phyloP scores from a whole-genome alignment of 2,113 vertebrate species.

The Cheirogaleus medius region DNA sequence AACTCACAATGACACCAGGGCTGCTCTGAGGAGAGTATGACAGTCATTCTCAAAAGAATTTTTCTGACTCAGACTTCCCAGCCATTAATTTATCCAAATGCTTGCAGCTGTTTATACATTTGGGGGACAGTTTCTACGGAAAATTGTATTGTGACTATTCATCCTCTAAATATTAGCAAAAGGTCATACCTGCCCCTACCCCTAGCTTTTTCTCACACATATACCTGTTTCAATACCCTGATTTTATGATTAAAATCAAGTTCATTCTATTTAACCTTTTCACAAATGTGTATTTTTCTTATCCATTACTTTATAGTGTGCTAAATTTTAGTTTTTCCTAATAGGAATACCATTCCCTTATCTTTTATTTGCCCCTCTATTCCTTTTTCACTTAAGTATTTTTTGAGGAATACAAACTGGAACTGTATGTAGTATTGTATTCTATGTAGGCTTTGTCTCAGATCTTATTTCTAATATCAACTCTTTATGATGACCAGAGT shows the following conservation, averaged over 20 bases:
- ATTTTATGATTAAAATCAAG: conserved; percentile 7
- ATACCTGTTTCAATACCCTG: background rate
- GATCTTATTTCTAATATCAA: background rate
- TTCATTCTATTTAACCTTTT: background rate
- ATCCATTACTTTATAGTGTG: background rate
- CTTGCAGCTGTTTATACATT: background rate
- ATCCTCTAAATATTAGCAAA: background rate
- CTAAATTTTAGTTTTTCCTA: background rate
- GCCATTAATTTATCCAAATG: background rate
- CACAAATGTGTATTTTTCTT: background rate
- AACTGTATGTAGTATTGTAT: background rate
- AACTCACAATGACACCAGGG: background rate
- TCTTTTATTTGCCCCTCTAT: background rate
- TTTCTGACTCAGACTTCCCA: background rate
- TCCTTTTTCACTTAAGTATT: background rate
- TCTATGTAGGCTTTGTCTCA: background rate
- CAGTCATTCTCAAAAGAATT: background rate
- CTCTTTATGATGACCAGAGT: background rate
- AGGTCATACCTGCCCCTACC: background rate
- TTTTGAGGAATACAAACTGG: background rate
- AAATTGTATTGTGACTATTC: background rate
- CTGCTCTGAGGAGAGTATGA: background rate
- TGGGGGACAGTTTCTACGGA: background rate
- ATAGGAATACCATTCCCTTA: background rate
- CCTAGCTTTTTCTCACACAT: background rate